Evolutionary conservation across 2,113 vertebrate genomes (phyloP).

Genomic region (Phrynocephalus versicolor): DNA sequence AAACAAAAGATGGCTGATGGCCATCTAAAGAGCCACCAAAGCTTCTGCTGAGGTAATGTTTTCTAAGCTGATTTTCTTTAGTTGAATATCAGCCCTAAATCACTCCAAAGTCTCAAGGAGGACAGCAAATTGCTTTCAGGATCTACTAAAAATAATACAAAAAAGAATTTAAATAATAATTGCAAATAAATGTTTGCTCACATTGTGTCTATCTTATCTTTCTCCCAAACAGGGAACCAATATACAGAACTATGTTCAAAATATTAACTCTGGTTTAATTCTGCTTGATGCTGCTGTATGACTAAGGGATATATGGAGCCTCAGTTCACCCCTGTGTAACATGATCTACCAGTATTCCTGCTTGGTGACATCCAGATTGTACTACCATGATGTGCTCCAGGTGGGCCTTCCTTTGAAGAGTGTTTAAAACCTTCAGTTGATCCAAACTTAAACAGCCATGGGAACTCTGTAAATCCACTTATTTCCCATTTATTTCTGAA

Average conservation of each 20-base stretch:
- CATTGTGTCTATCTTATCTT: no score
- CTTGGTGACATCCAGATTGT: background rate
- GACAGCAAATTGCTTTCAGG: background rate
- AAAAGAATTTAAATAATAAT: background rate
- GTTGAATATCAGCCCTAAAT: background rate
- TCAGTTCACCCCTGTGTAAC: no score
- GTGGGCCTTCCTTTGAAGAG: background rate
- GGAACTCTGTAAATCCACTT: background rate
- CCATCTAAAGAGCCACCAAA: background rate
- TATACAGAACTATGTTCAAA: no score
- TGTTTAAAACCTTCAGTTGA: background rate
- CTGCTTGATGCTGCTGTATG: no score
- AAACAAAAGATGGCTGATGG: background rate
- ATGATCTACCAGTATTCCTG: background rate
- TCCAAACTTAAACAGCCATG: background rate
- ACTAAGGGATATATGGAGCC: background rate
- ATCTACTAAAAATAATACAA: background rate
- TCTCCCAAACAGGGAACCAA: no score
- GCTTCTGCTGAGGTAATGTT: rapidly evolving
- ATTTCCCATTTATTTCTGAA: background rate
- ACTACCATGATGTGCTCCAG: background rate
- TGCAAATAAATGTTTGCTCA: background rate
- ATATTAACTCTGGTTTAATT: no score
- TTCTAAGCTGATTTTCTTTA: background rate
- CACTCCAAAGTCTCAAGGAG: background rate